Evolutionary conservation across 2,888 invertebrate genomes (phyloP).

Genomic region (Cephus runcator): DNA sequence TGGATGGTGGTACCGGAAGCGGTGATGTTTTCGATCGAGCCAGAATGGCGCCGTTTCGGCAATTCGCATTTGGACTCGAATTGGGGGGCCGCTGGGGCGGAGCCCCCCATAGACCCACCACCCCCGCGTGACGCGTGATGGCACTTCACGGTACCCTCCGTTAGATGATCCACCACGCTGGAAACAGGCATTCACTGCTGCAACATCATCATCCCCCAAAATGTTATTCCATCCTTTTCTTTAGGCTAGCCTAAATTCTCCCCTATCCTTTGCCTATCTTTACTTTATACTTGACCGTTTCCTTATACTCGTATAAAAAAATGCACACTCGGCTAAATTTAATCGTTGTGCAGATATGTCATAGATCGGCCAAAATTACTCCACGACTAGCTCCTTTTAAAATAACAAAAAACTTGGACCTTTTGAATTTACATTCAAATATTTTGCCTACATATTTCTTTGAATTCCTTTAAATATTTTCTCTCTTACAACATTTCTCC

Average conservation of each 20-base stretch:
- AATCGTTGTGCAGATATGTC: neutral
- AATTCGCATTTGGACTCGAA: constrained; percentile 49
- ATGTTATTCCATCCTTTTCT: neutral
- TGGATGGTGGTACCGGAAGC: constrained; percentile 50
- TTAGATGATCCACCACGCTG: neutral
- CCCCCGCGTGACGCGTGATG: constrained; percentile 64
- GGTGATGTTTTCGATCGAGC: constrained; percentile 48
- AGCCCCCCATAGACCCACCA: constrained; percentile 64
- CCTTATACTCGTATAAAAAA: neutral
- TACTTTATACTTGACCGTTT: neutral
- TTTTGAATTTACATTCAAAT: too few species aligned
- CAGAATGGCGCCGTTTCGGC: constrained; percentile 51
- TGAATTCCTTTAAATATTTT: too few species aligned
- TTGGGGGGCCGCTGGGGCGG: constrained; percentile 64
- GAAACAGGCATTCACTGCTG: constrained; percentile 6
- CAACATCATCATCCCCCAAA: neutral
- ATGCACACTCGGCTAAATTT: neutral
- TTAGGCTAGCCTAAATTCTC: neutral
- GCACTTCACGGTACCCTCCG: constrained; percentile 19
- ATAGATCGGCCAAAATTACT: neutral
- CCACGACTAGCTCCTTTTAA: too few species aligned
- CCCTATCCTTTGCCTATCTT: neutral
- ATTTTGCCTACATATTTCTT: too few species aligned
- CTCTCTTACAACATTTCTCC: too few species aligned
- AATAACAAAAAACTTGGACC: too few species aligned